phyloP scores from a whole-genome alignment of 2,797 vertebrate genomes.

The Scleropages formosus region DNA sequence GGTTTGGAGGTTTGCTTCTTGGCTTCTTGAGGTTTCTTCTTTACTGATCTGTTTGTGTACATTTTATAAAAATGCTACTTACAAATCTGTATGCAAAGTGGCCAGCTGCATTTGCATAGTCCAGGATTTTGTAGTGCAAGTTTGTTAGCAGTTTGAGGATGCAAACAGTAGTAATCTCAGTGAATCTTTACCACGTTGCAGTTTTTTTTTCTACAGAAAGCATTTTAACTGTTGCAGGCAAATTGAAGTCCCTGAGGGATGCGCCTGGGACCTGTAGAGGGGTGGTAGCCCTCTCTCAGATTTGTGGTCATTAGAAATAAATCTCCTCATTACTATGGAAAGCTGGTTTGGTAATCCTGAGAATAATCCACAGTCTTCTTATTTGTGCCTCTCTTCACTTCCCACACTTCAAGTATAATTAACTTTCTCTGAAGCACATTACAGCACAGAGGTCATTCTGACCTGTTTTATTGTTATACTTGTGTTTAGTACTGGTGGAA shows the following conservation, averaged over 20 bases:
- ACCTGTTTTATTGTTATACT: background rate
- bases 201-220: no score
- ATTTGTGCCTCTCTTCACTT: background rate
- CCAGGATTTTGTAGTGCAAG: no score
- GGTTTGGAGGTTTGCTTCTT: no score
- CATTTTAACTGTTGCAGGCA: background rate
- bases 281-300: background rate
- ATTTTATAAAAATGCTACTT: no score
- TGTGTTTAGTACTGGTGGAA: background rate
- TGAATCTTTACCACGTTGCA: no score
- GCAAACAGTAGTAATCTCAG: no score
- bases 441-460: background rate
- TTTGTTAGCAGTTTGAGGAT: no score
- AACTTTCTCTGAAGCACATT: background rate
- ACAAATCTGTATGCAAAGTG: no score
- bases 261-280: background rate
- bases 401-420: background rate
- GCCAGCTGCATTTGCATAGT: no score
- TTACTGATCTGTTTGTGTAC: no score
- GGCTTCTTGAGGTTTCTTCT: no score
- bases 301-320: slow-evolving; percentile 1
- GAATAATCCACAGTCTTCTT: background rate
- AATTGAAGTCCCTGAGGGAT: background rate
- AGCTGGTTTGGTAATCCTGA: background rate
- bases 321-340: slow-evolving; percentile 1